These are phyloP conservation scores for Falco columbarius DNA, from an alignment of 2,797 vertebrate species.

Conservation along the genomic window DNA sequence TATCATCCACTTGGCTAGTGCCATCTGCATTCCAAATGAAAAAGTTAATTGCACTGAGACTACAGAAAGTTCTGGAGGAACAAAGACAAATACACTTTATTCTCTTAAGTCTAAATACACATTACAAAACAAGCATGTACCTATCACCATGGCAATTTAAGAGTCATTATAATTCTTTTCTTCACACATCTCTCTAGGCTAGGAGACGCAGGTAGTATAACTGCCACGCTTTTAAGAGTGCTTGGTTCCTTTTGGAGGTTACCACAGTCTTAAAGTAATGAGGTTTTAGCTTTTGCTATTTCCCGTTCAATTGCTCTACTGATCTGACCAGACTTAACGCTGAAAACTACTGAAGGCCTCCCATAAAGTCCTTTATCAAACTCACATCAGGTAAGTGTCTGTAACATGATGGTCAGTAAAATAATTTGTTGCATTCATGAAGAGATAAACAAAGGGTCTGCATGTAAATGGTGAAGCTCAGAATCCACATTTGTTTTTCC, in stretches of 20 bases:
- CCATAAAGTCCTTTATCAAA: background rate
- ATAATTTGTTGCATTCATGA: background rate
- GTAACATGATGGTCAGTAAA: background rate
- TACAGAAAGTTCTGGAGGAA: background rate
- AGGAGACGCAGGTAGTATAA: background rate
- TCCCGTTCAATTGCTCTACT: background rate
- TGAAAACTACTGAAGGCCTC: background rate
- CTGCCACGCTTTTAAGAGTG: background rate
- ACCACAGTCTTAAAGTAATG: background rate
- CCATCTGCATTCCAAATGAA: background rate
- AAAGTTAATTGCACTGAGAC: background rate
- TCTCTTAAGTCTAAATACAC: background rate
- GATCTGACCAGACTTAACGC: background rate
- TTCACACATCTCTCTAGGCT: background rate
- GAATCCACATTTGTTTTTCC: background rate
- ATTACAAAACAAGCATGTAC: background rate
- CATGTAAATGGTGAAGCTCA: background rate
- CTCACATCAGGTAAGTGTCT: background rate
- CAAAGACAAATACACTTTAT: background rate
- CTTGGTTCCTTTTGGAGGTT: background rate
- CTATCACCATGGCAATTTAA: slow-evolving; percentile 2
- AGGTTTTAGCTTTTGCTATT: background rate
- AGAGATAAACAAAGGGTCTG: background rate
- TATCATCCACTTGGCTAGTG: background rate
- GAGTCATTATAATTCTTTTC: background rate